These are phyloP conservation scores for Siniperca obscura DNA, from an alignment of 2,797 vertebrate species.

Conservation along the genomic window DNA sequence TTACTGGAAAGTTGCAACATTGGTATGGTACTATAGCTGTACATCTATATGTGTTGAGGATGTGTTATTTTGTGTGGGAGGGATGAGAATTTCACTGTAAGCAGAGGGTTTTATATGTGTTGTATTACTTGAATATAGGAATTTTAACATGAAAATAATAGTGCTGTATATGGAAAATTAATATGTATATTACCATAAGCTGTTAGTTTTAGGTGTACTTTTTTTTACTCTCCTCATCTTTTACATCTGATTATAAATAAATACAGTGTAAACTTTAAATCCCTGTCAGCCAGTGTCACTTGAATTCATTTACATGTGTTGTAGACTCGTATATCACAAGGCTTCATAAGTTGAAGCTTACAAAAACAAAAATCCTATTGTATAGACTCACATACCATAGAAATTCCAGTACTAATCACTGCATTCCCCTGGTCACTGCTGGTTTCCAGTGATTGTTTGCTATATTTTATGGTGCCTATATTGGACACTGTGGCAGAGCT, in stretches of 20 bases:
- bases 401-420: conserved; percentile 4
- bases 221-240: conserved; percentile 73
- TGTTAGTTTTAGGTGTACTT: conserved; percentile 68
- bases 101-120: conserved; percentile 66
- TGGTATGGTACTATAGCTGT: conserved; percentile 37
- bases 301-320: neutral
- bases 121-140: conserved; percentile 90
- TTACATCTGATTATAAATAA: conserved; percentile 81
- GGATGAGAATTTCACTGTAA: conserved; percentile 47
- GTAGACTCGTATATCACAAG: neutral
- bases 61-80: conserved; percentile 65
- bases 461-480: too few relatives aligned
- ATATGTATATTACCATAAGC: conserved; percentile 70
- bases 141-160: conserved; percentile 83
- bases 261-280: conserved; percentile 64
- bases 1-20: conserved; percentile 18
- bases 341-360: neutral
- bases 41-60: conserved; percentile 56
- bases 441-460: neutral
- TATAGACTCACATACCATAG: neutral
- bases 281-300: neutral
- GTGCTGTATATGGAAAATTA: conserved; percentile 71
- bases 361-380: conserved; percentile 8
- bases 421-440: neutral
- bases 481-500: neutral